Evolutionary conservation across 2,113 vertebrate genomes (phyloP).

Genomic region (Cromileptes altivelis): DNA sequence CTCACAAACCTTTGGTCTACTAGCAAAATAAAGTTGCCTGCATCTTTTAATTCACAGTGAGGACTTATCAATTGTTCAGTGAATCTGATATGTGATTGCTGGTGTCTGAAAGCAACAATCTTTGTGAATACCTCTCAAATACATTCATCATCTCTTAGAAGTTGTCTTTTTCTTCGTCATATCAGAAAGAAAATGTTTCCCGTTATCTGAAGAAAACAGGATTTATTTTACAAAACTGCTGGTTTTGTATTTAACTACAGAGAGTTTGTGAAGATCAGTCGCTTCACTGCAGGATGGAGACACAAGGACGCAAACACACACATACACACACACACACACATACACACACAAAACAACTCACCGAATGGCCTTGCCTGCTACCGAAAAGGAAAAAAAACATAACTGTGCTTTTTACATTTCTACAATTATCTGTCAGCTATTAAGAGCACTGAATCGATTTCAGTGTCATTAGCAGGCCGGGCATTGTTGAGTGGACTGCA

Average conservation of each 20-base stretch:
- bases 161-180: background rate
- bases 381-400: background rate
- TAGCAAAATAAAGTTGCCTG: too few species aligned
- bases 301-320: background rate
- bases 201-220: background rate
- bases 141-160: background rate
- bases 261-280: too few species aligned
- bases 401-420: conserved; percentile 43
- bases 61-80: too few species aligned
- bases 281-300: background rate
- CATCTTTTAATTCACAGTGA: too few species aligned
- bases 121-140: background rate
- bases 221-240: background rate
- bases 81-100: too few species aligned
- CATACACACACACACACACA: background rate
- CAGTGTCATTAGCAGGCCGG: conserved; percentile 55
- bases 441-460: conserved; percentile 60
- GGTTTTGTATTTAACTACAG: background rate
- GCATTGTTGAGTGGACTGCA: conserved; percentile 47
- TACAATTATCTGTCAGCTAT: conserved; percentile 60
- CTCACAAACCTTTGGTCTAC: too few species aligned
- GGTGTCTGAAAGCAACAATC: too few species aligned
- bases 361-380: background rate
- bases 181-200: background rate
- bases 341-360: background rate